phyloP scores from a whole-genome alignment of 2,113 vertebrate genomes.

The Mastomys natalensis region DNA sequence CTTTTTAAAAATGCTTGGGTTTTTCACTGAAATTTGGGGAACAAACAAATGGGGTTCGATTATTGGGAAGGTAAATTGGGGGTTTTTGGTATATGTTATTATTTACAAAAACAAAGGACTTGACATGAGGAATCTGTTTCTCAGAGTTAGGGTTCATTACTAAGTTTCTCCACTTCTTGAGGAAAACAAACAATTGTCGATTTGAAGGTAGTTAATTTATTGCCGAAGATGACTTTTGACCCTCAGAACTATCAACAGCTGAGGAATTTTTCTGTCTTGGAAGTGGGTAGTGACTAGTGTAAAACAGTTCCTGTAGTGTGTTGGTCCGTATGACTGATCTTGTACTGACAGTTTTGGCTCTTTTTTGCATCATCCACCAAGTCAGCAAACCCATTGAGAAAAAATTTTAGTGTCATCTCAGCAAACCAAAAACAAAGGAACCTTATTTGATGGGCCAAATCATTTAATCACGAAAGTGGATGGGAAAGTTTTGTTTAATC shows the following conservation, averaged over 20 bases:
- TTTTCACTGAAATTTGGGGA: conserved; percentile 15
- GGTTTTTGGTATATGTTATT: no score
- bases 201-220: conserved; percentile 38
- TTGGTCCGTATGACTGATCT: no score
- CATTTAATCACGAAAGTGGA: conserved; percentile 42
- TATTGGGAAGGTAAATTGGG: neutral
- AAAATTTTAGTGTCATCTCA: conserved; percentile 32
- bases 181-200: conserved; percentile 14
- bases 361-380: neutral
- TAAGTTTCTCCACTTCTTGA: neutral
- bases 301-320: neutral
- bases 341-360: neutral
- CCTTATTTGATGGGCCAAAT: neutral
- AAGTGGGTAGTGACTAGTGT: conserved; percentile 58
- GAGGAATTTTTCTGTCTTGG: conserved; percentile 49
- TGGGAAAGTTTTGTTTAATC: conserved; percentile 25
- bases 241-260: neutral
- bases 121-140: neutral
- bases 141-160: neutral
- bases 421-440: neutral
- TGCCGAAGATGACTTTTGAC: neutral
- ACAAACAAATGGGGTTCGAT: neutral
- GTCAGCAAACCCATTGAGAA: neutral
- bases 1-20: conserved; percentile 17
- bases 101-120: conserved; percentile 27